phyloP scores from a whole-genome alignment of 2,888 invertebrate species.

The Ariolimax columbianus region DNA sequence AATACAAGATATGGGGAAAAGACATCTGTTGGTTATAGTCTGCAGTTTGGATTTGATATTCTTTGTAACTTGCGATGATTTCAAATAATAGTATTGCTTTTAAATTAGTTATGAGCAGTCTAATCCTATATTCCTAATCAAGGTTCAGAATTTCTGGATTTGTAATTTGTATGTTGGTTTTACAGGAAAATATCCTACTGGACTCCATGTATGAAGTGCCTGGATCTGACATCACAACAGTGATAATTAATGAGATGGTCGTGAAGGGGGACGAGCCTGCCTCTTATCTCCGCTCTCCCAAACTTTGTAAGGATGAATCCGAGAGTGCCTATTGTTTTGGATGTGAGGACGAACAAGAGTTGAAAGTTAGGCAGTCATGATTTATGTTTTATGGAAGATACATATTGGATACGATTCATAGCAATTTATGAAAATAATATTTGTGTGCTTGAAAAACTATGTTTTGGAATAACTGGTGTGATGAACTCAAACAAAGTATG shows the following conservation, averaged over 20 bases:
- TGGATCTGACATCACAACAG: conserved; percentile 92
- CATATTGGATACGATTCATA: background rate
- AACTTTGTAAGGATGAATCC: conserved; percentile 34
- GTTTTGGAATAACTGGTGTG: background rate
- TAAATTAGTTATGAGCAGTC: no score
- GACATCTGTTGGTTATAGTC: no score
- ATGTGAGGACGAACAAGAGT: conserved; percentile 48
- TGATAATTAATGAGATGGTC: conserved; percentile 76
- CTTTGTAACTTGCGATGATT: no score
- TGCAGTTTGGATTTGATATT: no score
- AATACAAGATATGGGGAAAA: no score
- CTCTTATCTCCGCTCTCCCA: conserved; percentile 28
- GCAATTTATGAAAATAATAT: background rate
- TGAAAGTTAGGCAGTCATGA: conserved; percentile 49
- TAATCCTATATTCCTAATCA: no score
- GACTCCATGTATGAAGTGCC: conserved; percentile 99
- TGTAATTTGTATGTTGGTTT: conserved; percentile 55
- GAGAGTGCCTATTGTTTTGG: conserved; percentile 37
- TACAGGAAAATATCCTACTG: conserved; percentile 91
- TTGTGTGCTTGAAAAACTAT: background rate
- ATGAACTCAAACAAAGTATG: no score
- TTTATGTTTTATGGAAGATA: background rate
- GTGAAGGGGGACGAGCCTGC: conserved; percentile 49
- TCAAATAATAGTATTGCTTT: no score
- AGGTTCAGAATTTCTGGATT: no score